Base-by-base conservation (phyloP, 2,113 vertebrate genomes). In the Oreochromis spilurus region DNA sequence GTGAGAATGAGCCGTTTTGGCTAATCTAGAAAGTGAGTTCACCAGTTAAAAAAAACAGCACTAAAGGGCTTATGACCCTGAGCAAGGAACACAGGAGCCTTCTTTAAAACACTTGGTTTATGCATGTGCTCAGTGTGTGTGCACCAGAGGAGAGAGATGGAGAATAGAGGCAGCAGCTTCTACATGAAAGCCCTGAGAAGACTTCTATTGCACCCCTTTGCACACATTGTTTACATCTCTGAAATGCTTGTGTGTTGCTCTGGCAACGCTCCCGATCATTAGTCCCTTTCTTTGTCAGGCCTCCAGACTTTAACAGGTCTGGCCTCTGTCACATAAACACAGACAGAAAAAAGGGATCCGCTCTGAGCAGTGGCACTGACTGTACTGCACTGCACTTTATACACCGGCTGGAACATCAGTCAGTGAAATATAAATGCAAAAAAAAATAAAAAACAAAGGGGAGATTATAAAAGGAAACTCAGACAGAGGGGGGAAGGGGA, bases 281-380 rank as follows among this genome's bases (percentile, higher is more conserved):
- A 92, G 86, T 92, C 84, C 77, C 72, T 89, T 84, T 87, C 85
- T 94, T 92, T 95, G 94, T 95, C 91, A 72, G 82, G 60, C 85
- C 84, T 93, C 87, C 93, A 91, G 94, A 82, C 87, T 88, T 87
- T 83, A 94, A 90, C 92, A 86, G 93, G 86, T 92, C 94, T 96
- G 93, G 92, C 89, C 87, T 94, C 83, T 67, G 91, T 94, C 93
- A 93, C 87, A 75, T 93, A 93, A 91, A 95, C 95, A 94, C 79
- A 50, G 86, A 4, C 45, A 85, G 81, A 34, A 79, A 14, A 85
- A 91, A 85, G 62, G 83, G 91, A 89, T 83, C 72, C 4, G 86
- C 86, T 89, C 55, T 2, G 88, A 77, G 79, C 75, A 34, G 72
- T 77, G 34, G 80, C 80, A 14, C 80, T 19, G 24, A 34, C 26